A percentile compares a stretch with the other conserved stretches of the same genome.
Evolutionary conservation across 2,888 invertebrate species (phyloP).

Genomic region (Tenthredo distinguenda): DNA sequence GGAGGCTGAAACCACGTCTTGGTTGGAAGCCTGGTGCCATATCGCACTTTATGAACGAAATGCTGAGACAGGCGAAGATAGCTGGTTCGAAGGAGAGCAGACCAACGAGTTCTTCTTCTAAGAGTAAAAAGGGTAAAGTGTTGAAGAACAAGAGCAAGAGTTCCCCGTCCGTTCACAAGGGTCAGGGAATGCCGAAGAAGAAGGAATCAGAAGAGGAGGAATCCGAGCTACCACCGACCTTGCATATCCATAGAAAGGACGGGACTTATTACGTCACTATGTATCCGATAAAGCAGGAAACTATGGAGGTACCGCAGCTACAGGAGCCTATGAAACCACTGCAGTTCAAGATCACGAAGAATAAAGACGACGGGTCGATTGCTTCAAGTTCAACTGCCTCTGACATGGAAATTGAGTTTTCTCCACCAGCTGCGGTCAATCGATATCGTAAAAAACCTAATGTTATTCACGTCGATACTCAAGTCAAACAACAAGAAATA

Average conservation of each 20-base stretch:
- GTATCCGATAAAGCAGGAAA: slow-evolving; percentile 74
- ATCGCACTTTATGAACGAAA: slow-evolving; percentile 62
- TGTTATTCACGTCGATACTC: slow-evolving; percentile 73
- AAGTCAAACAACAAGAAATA: slow-evolving; percentile 74
- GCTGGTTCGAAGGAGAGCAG: slow-evolving; percentile 56
- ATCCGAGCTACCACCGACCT: slow-evolving; percentile 71
- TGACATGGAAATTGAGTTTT: slow-evolving; percentile 77
- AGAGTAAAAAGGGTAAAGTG: slow-evolving; percentile 55
- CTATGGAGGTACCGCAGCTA: slow-evolving; percentile 63
- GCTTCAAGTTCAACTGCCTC: slow-evolving; percentile 73
- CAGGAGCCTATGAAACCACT: slow-evolving; percentile 73
- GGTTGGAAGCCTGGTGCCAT: slow-evolving; percentile 76
- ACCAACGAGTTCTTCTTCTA: slow-evolving; percentile 59
- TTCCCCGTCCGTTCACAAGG: slow-evolving; percentile 58
- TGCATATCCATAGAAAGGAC: slow-evolving; percentile 73
- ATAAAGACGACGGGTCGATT: slow-evolving; percentile 68
- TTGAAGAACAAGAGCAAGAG: slow-evolving; percentile 59
- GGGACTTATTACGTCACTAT: slow-evolving; percentile 76
- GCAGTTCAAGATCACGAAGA: slow-evolving; percentile 74
- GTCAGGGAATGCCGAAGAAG: slow-evolving; percentile 49
- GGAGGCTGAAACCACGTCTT: slow-evolving; percentile 66
- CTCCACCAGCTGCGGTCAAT: slow-evolving; percentile 74
- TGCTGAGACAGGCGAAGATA: slow-evolving; percentile 63
- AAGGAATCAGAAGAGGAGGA: slow-evolving; percentile 61
- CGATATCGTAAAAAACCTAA: slow-evolving; percentile 71